Evolutionary conservation across 2,888 invertebrate species (phyloP).

Genomic region (Dasysyrphus albostriatus): DNA sequence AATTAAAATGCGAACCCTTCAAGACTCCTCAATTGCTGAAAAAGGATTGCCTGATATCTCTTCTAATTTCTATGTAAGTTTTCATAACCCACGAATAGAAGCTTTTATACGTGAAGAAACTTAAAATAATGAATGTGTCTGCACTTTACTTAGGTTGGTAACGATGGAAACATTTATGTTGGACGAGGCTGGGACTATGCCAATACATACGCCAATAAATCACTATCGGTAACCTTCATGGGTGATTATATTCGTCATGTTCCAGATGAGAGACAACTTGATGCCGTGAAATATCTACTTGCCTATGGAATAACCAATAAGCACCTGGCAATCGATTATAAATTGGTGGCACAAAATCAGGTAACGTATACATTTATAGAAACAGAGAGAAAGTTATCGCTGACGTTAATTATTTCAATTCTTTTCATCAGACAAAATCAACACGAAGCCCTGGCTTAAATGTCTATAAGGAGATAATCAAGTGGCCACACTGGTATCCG

Average conservation of each 20-base stretch:
- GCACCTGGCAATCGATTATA: constrained; percentile 84
- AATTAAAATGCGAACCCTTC: constrained; percentile 83
- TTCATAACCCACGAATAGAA: too few species aligned
- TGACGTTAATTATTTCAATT: constrained; percentile 30
- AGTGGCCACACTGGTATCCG: constrained; percentile 84
- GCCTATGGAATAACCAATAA: constrained; percentile 83
- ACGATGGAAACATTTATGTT: constrained; percentile 85
- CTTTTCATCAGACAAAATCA: constrained; percentile 80
- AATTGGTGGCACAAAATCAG: constrained; percentile 85
- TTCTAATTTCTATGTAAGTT: constrained; percentile 83
- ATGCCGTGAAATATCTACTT: constrained; percentile 84
- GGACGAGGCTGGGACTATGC: constrained; percentile 85
- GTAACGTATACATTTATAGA: constrained; percentile 75
- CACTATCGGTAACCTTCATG: constrained; percentile 84
- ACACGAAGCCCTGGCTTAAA: constrained; percentile 85
- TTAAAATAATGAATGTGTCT: neutral
- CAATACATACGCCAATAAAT: constrained; percentile 85
- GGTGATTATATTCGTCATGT: constrained; percentile 84
- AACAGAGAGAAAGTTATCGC: constrained; percentile 9
- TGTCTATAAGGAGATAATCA: constrained; percentile 84
- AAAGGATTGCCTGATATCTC: constrained; percentile 84
- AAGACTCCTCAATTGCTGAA: constrained; percentile 83
- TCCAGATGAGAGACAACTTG: constrained; percentile 83
- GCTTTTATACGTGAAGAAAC: neutral
- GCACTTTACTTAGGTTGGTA: constrained; percentile 83